These are phyloP conservation scores for Phalloptychus januarius DNA, from an alignment of 2,797 vertebrate genomes.

Conservation along the genomic window DNA sequence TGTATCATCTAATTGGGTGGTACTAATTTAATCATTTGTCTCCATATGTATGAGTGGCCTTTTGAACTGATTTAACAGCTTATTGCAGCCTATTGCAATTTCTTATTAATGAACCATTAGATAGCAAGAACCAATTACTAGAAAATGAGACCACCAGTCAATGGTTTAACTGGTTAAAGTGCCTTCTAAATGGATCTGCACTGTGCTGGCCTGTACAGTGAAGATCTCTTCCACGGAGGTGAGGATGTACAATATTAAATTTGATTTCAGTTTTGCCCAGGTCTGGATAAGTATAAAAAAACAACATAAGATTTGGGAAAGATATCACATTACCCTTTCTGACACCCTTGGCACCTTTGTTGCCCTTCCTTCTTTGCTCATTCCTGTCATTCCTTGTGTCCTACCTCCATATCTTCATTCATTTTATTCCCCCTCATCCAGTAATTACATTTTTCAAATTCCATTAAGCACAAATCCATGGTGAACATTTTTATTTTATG, in stretches of 20 bases:
- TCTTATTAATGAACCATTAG: conserved; percentile 64
- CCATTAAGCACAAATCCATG: neutral
- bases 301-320: neutral
- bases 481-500: neutral
- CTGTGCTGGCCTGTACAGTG: conserved; percentile 25
- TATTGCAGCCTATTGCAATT: conserved; percentile 53
- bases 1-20: conserved; percentile 25
- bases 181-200: conserved; percentile 50
- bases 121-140: conserved; percentile 61
- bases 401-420: neutral
- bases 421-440: neutral
- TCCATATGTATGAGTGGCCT: conserved; percentile 31
- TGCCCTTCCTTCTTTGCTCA: neutral
- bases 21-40: conserved; percentile 34
- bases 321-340: rapidly evolving
- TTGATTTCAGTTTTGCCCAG: neutral
- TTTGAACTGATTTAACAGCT: conserved; percentile 49
- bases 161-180: conserved; percentile 45
- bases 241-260: no score
- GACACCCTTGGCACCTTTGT: neutral
- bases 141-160: conserved; percentile 56
- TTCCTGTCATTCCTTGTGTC: neutral
- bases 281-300: neutral
- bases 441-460: neutral
- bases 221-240: no score